Conservation (phyloP, 2,888 invertebrate species). For the Orgyia antiqua region DNA sequence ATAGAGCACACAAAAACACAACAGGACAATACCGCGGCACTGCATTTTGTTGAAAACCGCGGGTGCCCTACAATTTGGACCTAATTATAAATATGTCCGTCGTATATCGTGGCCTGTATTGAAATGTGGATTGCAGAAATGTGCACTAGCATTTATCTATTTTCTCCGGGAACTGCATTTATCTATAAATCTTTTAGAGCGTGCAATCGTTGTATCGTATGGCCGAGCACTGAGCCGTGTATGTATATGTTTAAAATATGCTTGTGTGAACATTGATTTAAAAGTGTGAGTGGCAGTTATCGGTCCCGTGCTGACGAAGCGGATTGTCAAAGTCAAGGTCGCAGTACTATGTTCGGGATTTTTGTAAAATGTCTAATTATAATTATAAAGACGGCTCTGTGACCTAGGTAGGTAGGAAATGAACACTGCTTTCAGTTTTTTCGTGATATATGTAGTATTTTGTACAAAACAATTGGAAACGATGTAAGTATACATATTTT, state of each 20-base stretch:
- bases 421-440: no score
- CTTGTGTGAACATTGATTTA: slow-evolving; percentile 32
- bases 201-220: slow-evolving; percentile 77
- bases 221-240: slow-evolving; percentile 67
- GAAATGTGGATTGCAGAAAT: slow-evolving; percentile 72
- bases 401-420: no score
- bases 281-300: slow-evolving; percentile 39
- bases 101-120: slow-evolving; percentile 57
- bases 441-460: no score
- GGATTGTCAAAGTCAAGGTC: slow-evolving; percentile 53
- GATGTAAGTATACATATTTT: no score
- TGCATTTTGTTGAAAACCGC: slow-evolving; percentile 58
- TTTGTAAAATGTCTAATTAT: slow-evolving; percentile 5
- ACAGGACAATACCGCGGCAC: slow-evolving; percentile 63
- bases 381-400: no score
- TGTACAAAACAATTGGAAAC: no score
- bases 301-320: slow-evolving; percentile 38
- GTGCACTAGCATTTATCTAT: slow-evolving; percentile 76
- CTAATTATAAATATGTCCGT: slow-evolving; percentile 28
- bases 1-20: slow-evolving; percentile 53
- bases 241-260: slow-evolving; percentile 14
- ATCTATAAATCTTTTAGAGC: slow-evolving; percentile 79
- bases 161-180: slow-evolving; percentile 78
- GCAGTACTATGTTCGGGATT: slow-evolving; percentile 12
- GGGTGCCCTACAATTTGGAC: slow-evolving; percentile 49